Percentiles rank a stretch among this genome's conserved stretches.
phyloP scores from a whole-genome alignment of 2,797 vertebrate species.

The Somateria mollissima region DNA sequence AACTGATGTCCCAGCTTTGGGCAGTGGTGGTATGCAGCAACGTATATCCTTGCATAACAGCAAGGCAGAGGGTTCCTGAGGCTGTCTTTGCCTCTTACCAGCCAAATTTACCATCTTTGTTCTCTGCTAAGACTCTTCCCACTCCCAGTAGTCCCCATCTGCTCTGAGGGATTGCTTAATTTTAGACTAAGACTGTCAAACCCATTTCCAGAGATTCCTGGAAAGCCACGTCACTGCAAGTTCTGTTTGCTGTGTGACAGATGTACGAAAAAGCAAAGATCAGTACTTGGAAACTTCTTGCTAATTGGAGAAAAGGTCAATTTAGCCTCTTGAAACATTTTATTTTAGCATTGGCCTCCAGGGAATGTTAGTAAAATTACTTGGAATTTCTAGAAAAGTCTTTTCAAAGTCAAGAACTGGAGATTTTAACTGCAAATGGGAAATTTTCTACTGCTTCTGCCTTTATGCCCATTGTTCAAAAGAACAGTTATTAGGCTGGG shows the following conservation, averaged over 20 bases:
- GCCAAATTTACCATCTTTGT: background rate
- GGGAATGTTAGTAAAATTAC: background rate
- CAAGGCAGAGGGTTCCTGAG: background rate
- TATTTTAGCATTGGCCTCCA: background rate
- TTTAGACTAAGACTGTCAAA: background rate
- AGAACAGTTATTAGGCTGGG: background rate
- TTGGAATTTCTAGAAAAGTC: background rate
- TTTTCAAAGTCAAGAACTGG: background rate
- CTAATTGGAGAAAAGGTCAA: background rate
- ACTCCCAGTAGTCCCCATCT: background rate
- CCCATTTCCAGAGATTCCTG: background rate
- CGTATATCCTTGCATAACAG: background rate
- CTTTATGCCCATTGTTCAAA: background rate
- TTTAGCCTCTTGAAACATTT: background rate
- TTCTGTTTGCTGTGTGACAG: background rate
- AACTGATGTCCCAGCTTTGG: background rate
- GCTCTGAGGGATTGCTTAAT: background rate
- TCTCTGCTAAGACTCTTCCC: background rate
- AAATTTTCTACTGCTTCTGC: background rate
- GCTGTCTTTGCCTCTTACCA: too few species aligned
- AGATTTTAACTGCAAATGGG: background rate
- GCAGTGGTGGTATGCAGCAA: background rate
- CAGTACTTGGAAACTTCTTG: background rate
- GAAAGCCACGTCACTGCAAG: background rate
- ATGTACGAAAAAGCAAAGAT: background rate